Evolutionary conservation across 2,888 invertebrate species (phyloP).

Genomic region (Heliothis peltigera): DNA sequence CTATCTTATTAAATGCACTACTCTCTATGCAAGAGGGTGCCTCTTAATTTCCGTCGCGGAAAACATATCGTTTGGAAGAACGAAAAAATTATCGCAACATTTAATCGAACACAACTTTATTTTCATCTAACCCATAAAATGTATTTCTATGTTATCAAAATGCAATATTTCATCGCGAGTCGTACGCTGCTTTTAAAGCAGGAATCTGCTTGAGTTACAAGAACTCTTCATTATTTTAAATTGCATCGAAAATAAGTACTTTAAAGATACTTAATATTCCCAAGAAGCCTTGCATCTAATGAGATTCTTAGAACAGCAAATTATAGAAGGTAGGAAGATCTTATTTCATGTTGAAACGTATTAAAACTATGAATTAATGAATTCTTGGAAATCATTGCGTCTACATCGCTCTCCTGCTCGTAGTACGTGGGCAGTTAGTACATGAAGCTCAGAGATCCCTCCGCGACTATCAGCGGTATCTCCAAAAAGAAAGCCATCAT

Average conservation of each 20-base stretch:
- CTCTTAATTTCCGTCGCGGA: conserved; percentile 69
- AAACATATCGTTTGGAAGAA: conserved; percentile 60
- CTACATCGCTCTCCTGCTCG: not conserved
- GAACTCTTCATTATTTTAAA: not conserved
- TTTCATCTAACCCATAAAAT: conserved; percentile 3
- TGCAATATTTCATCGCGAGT: conserved; percentile 16
- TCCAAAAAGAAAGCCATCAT: conserved; percentile 19
- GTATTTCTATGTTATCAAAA: conserved; percentile 35
- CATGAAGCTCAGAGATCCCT: conserved; percentile 7
- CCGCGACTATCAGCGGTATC: conserved; percentile 17
- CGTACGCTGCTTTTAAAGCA: not conserved
- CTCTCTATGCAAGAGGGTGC: conserved; percentile 66
- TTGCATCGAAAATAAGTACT: not conserved
- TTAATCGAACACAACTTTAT: conserved; percentile 41
- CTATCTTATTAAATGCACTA: conserved; percentile 57
- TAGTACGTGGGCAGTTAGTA: not conserved
- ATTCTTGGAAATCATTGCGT: not conserved
- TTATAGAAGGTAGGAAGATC: not conserved
- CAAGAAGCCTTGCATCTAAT: not conserved
- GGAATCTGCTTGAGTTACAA: not conserved
- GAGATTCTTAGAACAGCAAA: not conserved
- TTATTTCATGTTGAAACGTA: not conserved
- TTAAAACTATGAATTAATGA: not conserved
- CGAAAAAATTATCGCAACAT: conserved; percentile 51
- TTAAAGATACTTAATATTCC: not conserved